A percentile compares a stretch with the other conserved stretches of the same genome.
Evolutionary conservation across 1,140 invertebrate species (phyloP).

Genomic region (Zophobas morio): DNA sequence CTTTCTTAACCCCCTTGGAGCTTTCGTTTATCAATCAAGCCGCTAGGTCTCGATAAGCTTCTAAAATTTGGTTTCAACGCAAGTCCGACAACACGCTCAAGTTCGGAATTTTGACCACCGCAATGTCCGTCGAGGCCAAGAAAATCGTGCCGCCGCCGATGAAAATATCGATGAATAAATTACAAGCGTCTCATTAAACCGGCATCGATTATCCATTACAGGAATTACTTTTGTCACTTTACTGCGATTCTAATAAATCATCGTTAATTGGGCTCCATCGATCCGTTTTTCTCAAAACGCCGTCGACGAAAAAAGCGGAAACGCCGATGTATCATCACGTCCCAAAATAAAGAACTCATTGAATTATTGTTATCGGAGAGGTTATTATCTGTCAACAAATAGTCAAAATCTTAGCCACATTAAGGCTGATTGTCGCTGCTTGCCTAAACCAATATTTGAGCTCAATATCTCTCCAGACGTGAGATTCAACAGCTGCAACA

Average conservation of each 20-base stretch:
- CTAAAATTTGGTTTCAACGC: too few relatives aligned
- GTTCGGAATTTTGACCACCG: too few relatives aligned
- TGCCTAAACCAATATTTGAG: constrained; percentile 55
- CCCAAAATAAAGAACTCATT: constrained; percentile 38
- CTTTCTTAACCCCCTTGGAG: too few relatives aligned
- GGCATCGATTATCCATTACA: constrained; percentile 45
- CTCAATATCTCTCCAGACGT: constrained; percentile 51
- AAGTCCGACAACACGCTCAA: too few relatives aligned
- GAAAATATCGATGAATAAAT: constrained; percentile 47
- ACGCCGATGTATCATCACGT: constrained; percentile 22
- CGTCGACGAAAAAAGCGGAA: background rate
- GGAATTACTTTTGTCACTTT: constrained; percentile 47
- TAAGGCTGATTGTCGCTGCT: constrained; percentile 44
- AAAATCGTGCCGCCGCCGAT: background rate
- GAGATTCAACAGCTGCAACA: constrained; percentile 54
- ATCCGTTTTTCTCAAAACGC: constrained; percentile 17
- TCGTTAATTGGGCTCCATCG: constrained; percentile 42
- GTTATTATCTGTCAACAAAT: constrained; percentile 54
- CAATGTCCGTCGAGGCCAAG: too few relatives aligned
- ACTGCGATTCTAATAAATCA: constrained; percentile 44
- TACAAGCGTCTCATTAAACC: constrained; percentile 34
- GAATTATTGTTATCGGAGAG: constrained; percentile 35
- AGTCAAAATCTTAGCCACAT: constrained; percentile 50
- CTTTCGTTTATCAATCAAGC: too few relatives aligned
- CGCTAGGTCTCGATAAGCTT: too few relatives aligned